Percentiles rank a stretch among this genome's conserved stretches.
Evolutionary conservation across 2,797 vertebrate genomes (phyloP).

Genomic region (Pelobates cultripes): DNA sequence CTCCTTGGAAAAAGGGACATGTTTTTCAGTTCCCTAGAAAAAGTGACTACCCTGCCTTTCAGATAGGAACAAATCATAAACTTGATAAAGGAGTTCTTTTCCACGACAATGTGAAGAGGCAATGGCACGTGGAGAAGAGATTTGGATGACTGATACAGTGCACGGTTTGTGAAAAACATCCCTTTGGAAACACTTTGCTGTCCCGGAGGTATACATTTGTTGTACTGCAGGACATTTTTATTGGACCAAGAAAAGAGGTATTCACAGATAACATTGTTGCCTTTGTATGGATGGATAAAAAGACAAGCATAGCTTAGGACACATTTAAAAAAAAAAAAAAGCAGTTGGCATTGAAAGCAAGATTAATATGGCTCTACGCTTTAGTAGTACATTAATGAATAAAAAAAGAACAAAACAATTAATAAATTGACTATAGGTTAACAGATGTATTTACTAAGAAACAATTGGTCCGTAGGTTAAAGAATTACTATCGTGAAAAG

Average conservation of each 20-base stretch:
- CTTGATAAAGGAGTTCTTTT: slow-evolving; percentile 5
- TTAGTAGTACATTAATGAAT: too few species aligned
- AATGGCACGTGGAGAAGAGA: slow-evolving; percentile 3
- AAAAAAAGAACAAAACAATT: too few species aligned
- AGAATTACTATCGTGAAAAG: too few species aligned
- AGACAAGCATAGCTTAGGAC: neutral
- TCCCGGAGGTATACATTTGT: neutral
- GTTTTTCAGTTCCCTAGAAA: slow-evolving; percentile 5
- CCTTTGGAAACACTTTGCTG: neutral
- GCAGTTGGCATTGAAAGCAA: neutral
- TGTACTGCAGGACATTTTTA: neutral
- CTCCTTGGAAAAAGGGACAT: slow-evolving; percentile 35
- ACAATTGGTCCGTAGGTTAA: too few species aligned
- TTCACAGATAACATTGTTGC: neutral
- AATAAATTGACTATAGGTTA: too few species aligned
- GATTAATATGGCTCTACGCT: too few species aligned
- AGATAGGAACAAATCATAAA: neutral
- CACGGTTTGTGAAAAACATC: neutral
- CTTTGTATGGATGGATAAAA: neutral
- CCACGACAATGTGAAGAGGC: neutral
- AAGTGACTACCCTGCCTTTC: slow-evolving; percentile 2
- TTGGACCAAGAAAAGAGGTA: neutral
- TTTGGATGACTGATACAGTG: slow-evolving; percentile 17
- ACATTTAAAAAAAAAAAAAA: neutral
- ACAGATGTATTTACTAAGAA: too few species aligned